A percentile compares a stretch with the other conserved stretches of the same genome.
phyloP scores from a whole-genome alignment of 2,888 invertebrate species.

The Reticulitermes lucifugus region DNA sequence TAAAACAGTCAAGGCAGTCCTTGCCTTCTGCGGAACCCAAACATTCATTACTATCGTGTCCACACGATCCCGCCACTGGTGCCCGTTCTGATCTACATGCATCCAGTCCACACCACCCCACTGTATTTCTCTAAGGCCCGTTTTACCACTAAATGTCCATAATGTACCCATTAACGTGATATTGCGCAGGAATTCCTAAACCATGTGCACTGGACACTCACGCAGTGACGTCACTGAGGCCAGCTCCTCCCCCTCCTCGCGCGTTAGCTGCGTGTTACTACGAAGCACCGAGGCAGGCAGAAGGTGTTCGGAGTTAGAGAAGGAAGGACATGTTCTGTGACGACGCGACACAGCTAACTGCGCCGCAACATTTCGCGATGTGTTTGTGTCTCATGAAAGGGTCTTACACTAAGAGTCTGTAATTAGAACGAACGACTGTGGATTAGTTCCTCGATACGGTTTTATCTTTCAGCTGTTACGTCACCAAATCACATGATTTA shows the following conservation, averaged over 20 bases:
- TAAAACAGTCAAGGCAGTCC: no score
- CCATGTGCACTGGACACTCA: slow-evolving; percentile 4
- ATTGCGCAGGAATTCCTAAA: no score
- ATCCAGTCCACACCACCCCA: no score
- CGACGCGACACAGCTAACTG: neutral
- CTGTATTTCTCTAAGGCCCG: no score
- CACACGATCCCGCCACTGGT: no score
- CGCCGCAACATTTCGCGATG: slow-evolving; percentile 2
- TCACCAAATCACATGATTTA: slow-evolving; percentile 27
- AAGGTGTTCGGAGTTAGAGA: neutral
- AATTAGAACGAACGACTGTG: slow-evolving; percentile 17
- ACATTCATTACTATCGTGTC: no score
- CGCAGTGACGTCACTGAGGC: slow-evolving; percentile 24
- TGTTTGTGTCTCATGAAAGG: neutral
- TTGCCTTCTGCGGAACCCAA: no score
- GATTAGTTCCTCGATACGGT: slow-evolving; percentile 14
- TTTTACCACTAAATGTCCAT: no score
- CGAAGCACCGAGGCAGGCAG: neutral
- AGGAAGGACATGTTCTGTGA: neutral
- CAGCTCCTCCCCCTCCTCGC: neutral
- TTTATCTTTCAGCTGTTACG: slow-evolving; percentile 16
- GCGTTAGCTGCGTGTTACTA: slow-evolving; percentile 4
- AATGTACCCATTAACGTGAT: no score
- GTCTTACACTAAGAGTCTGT: neutral
- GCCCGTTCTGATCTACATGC: no score